These are phyloP conservation scores for Petrocephalus microphthalmus DNA, from an alignment of 2,113 vertebrate species.

Conservation along the genomic window DNA sequence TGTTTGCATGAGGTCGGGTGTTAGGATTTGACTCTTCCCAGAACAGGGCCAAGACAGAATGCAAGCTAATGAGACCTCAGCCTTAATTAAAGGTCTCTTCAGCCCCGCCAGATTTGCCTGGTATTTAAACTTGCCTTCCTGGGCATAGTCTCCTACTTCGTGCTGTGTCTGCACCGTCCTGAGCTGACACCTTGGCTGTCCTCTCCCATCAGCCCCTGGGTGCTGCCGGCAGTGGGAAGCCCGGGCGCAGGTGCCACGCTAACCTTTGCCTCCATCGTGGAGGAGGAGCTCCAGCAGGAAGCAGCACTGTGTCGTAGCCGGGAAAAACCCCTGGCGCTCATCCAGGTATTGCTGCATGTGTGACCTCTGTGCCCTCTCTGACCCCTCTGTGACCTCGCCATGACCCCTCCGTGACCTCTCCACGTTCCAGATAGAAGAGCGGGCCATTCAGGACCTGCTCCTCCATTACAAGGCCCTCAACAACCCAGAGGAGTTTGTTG, in stretches of 20 bases:
- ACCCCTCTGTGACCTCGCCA: neutral
- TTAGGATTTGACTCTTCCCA: neutral
- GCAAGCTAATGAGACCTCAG: neutral
- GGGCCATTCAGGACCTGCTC: constrained; percentile 87
- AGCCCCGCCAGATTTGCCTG: too few relatives aligned
- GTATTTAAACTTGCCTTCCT: too few relatives aligned
- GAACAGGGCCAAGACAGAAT: neutral
- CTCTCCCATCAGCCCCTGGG: constrained; percentile 75
- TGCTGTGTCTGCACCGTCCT: neutral
- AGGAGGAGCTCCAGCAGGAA: constrained; percentile 90
- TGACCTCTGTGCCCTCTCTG: neutral
- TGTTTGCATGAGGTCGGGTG: neutral
- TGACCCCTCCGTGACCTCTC: neutral
- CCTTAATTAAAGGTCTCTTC: too few relatives aligned
- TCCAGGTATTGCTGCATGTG: constrained; percentile 70
- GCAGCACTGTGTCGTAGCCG: constrained; percentile 87
- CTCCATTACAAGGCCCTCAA: constrained; percentile 75
- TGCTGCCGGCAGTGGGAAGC: constrained; percentile 59
- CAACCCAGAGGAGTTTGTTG: constrained; percentile 89
- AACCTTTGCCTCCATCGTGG: constrained; percentile 87
- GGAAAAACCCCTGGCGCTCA: constrained; percentile 90
- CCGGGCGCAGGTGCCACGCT: constrained; percentile 60
- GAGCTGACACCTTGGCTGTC: neutral
- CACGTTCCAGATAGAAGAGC: constrained; percentile 78
- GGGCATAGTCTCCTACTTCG: neutral